Conservation (phyloP, 2,797 vertebrate species). For the Acanthurus leucopareius region DNA sequence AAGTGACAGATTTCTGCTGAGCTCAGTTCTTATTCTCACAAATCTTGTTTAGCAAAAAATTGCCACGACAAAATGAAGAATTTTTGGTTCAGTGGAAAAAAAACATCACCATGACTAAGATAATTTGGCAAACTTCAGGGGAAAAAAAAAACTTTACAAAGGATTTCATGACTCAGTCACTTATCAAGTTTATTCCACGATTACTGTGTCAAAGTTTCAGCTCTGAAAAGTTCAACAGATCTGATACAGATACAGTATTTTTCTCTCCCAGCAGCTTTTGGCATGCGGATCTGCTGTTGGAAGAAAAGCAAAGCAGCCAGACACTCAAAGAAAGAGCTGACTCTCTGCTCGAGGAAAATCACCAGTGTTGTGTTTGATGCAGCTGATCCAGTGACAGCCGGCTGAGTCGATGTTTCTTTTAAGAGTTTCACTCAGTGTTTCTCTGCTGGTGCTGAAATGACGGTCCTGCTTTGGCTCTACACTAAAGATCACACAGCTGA, state of each 20-base stretch:
- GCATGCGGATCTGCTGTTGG: background rate
- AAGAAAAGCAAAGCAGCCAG: background rate
- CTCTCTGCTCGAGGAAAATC: conserved; percentile 12
- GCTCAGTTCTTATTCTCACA: too few relatives aligned
- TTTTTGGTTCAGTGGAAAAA: too few relatives aligned
- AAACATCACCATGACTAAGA: too few relatives aligned
- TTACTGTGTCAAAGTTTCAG: background rate
- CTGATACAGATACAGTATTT: background rate
- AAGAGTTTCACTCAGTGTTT: background rate
- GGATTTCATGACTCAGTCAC: background rate
- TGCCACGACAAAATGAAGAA: too few relatives aligned
- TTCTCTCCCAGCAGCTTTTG: background rate
- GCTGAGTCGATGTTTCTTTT: conserved; percentile 13
- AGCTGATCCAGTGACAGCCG: background rate
- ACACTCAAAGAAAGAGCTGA: conserved; percentile 1
- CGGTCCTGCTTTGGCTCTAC: background rate
- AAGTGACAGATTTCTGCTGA: too few relatives aligned
- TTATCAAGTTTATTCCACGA: background rate
- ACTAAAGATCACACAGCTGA: background rate
- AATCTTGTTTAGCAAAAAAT: background rate
- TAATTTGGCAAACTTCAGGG: background rate
- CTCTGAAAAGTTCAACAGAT: background rate
- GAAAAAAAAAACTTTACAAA: background rate
- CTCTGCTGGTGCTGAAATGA: background rate
- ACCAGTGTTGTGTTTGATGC: background rate